These are phyloP conservation scores for Diuraphis noxia DNA, from an alignment of 1,140 invertebrate genomes.

Conservation along the genomic window DNA sequence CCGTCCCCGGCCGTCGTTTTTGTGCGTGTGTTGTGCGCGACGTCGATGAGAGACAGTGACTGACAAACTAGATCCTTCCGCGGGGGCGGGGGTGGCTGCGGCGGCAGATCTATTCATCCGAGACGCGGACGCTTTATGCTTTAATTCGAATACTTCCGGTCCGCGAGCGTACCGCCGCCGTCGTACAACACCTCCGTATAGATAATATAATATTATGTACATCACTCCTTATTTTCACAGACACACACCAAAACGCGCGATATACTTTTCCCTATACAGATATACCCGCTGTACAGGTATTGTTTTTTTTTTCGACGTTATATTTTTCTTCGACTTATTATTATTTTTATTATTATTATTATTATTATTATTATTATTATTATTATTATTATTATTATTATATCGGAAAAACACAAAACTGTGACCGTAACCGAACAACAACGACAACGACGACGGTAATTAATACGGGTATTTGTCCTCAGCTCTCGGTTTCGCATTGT, in stretches of 20 bases:
- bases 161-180: not conserved
- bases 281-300: not conserved
- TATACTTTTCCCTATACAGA: conserved; percentile 5
- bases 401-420: not conserved
- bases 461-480: not conserved
- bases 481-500: not conserved
- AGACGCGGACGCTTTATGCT: conserved; percentile 47
- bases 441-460: not conserved
- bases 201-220: not conserved
- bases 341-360: not conserved
- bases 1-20: not conserved
- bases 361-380: not conserved
- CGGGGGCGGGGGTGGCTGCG: not conserved
- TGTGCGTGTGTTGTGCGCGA: not conserved
- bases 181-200: not conserved
- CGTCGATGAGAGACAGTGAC: conserved; percentile 23
- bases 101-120: conserved; percentile 46
- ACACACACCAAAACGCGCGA: conserved; percentile 39
- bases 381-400: not conserved
- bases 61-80: conserved; percentile 25
- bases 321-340: not conserved
- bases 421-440: not conserved
- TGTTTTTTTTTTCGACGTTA: not conserved
- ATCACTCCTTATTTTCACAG: conserved; percentile 24
- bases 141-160: conserved; percentile 54